These are phyloP conservation scores for Cyaniris semiargus DNA, from an alignment of 2,888 invertebrate genomes.

Conservation along the genomic window DNA sequence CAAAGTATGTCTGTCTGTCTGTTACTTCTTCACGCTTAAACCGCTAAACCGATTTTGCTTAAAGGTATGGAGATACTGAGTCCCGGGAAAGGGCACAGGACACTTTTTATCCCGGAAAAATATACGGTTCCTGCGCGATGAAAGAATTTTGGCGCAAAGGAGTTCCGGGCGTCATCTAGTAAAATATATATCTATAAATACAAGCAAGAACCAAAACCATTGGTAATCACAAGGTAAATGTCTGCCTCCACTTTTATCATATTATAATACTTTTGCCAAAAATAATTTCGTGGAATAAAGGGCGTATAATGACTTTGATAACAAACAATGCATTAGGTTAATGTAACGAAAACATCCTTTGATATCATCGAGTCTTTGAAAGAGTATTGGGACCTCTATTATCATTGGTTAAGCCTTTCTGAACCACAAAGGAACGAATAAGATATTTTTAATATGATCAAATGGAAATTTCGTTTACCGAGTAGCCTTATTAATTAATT, in stretches of 20 bases:
- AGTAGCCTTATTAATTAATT: not conserved
- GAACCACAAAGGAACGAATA: not conserved
- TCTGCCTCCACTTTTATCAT: not conserved
- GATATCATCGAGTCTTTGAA: slow-evolving; percentile 8
- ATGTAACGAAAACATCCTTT: slow-evolving; percentile 20
- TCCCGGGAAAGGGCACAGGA: no score
- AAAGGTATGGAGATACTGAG: no score
- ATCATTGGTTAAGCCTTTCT: not conserved
- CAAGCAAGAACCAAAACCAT: no score
- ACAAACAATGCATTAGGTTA: slow-evolving; percentile 16
- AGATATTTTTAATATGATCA: not conserved
- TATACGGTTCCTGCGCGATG: no score
- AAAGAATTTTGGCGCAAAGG: no score
- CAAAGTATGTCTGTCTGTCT: no score
- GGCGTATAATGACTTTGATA: not conserved
- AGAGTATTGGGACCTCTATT: slow-evolving; percentile 8
- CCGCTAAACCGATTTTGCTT: no score
- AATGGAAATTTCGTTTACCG: not conserved
- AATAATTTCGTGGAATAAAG: slow-evolving; percentile 35
- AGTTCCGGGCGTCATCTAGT: no score
- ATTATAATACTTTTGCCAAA: not conserved
- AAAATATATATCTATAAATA: no score
- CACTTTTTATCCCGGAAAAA: no score
- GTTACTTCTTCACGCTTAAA: no score
- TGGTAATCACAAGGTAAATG: not conserved